Percentiles rank a stretch among this genome's conserved stretches.
Conservation (phyloP, 2,797 vertebrate genomes). For the Prunella strophiata region DNA sequence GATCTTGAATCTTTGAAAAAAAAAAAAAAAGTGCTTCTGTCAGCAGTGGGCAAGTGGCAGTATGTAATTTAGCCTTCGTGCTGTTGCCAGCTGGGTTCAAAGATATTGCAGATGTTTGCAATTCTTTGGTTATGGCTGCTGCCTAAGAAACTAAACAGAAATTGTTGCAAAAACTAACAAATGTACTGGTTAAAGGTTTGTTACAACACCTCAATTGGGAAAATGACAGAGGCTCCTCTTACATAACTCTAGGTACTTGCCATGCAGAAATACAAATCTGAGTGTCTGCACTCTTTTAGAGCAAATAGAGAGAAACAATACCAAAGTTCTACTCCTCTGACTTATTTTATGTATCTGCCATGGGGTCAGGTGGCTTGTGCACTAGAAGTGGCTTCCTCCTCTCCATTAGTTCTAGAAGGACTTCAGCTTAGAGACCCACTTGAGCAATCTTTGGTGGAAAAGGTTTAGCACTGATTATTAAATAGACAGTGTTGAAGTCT, state of each 20-base stretch:
- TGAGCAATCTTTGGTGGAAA: background rate
- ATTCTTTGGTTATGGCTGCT: background rate
- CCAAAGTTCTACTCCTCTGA: background rate
- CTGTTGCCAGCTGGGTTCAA: constrained; percentile 10
- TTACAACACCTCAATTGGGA: background rate
- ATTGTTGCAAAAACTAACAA: background rate
- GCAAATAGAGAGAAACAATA: background rate
- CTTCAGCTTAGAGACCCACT: background rate
- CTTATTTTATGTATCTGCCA: background rate
- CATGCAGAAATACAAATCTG: background rate
- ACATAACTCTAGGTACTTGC: background rate
- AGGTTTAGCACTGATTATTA: background rate
- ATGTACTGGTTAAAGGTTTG: background rate
- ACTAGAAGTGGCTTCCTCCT: background rate
- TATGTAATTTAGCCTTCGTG: background rate
- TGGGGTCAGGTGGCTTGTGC: background rate
- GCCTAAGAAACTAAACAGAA: constrained; percentile 28
- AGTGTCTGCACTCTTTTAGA: background rate
- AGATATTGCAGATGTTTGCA: constrained; percentile 11
- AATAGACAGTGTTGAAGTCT: background rate
- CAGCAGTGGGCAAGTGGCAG: background rate
- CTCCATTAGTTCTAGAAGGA: background rate
- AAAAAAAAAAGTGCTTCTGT: background rate
- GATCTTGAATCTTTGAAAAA: background rate
- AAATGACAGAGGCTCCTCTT: background rate